These are phyloP conservation scores for Xiphophorus couchianus DNA, from an alignment of 2,113 vertebrate genomes.

Conservation along the genomic window DNA sequence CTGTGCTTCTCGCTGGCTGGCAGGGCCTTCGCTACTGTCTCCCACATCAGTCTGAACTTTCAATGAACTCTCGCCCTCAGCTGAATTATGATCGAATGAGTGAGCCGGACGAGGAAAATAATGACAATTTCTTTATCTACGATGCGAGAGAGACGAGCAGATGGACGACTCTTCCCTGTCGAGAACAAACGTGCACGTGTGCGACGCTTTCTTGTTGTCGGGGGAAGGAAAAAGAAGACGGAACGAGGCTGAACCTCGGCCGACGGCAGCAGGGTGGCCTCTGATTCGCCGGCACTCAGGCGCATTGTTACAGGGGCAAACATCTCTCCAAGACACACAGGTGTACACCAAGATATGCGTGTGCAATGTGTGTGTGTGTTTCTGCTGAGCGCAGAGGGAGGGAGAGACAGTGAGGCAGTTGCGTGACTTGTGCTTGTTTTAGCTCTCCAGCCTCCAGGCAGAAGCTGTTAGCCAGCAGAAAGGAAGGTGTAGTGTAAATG, in stretches of 20 bases:
- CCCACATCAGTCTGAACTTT: conserved; percentile 63
- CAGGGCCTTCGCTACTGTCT: conserved; percentile 27
- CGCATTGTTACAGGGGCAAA: conserved; percentile 62
- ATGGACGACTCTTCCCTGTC: conserved; percentile 20
- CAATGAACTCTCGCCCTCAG: conserved; percentile 64
- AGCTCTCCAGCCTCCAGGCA: conserved; percentile 59
- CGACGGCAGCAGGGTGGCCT: conserved; percentile 24
- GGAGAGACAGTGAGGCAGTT: conserved; percentile 52
- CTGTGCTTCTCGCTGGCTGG: conserved; percentile 34
- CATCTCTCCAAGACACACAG: conserved; percentile 56
- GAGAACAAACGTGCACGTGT: background rate
- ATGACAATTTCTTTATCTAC: conserved; percentile 38
- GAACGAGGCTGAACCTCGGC: conserved; percentile 20
- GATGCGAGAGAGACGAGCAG: conserved; percentile 32
- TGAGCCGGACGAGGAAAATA: conserved; percentile 63
- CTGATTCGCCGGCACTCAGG: conserved; percentile 21
- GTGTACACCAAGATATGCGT: conserved; percentile 25
- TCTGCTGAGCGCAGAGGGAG: background rate
- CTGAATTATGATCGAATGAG: conserved; percentile 70
- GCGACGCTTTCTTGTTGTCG: background rate
- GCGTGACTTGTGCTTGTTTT: conserved; percentile 79
- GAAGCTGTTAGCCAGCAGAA: conserved; percentile 77
- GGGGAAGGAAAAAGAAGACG: background rate
- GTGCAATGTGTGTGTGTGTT: conserved; percentile 11
- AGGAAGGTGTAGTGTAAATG: conserved; percentile 75